Percentiles rank a stretch among this genome's conserved stretches.
Conservation (phyloP, 2,113 vertebrate genomes). For the Vulpes ferrilata region DNA sequence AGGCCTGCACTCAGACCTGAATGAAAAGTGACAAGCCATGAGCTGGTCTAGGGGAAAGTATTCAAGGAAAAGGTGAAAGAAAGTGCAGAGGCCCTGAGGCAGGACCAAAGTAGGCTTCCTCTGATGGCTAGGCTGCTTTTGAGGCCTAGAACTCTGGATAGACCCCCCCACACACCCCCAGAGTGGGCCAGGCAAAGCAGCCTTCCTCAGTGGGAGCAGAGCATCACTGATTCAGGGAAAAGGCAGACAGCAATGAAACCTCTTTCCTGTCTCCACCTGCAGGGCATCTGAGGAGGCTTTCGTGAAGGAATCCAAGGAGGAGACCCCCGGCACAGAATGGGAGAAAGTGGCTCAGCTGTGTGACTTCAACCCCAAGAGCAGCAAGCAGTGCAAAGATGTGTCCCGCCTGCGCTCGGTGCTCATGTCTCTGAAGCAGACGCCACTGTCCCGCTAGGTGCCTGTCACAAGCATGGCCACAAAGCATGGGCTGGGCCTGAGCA, state of each 20-base stretch:
- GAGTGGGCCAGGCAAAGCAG: background rate
- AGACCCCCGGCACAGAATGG: constrained; percentile 95
- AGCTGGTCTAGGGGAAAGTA: background rate
- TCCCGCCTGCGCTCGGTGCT: constrained; percentile 99
- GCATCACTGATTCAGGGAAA: background rate
- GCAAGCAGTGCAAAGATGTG: constrained; percentile 99
- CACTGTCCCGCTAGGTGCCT: constrained; percentile 93
- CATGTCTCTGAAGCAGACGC: constrained; percentile 98
- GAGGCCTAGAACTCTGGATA: background rate
- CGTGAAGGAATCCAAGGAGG: constrained; percentile 94
- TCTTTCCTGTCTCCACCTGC: constrained; percentile 4
- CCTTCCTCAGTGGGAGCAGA: background rate
- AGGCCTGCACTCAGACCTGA: background rate
- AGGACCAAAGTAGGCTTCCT: background rate
- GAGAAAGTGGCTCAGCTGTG: constrained; percentile 98
- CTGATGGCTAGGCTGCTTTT: background rate
- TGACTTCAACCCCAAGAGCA: constrained; percentile 99
- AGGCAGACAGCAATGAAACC: background rate
- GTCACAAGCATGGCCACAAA: constrained; percentile 66
- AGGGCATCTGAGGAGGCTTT: constrained; percentile 98
- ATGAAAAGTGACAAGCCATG: background rate
- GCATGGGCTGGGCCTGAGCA: constrained; percentile 49
- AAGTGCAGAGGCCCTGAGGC: background rate
- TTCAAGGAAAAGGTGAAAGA: background rate
- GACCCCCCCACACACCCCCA: background rate